These are phyloP conservation scores for Drosophila fungiperda DNA, from an alignment of 2,888 invertebrate genomes.

Conservation along the genomic window DNA sequence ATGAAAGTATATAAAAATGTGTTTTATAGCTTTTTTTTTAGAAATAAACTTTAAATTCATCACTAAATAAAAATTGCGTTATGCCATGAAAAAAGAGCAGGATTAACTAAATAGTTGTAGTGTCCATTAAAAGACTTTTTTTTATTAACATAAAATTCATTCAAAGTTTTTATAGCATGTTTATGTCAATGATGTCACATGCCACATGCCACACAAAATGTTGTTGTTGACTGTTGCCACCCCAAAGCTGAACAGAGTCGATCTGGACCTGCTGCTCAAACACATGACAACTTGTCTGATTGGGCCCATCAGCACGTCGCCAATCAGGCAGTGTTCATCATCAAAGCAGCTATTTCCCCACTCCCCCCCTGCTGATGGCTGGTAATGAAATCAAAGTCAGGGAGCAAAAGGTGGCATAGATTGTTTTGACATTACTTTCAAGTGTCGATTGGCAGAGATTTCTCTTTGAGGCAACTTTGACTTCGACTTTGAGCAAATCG, in stretches of 20 bases:
- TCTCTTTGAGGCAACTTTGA: conserved; percentile 31
- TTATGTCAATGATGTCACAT: conserved; percentile 33
- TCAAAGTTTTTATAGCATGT: conserved; percentile 46
- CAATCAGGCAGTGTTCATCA: conserved; percentile 57
- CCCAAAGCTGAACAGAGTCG: conserved; percentile 3
- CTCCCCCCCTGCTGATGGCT: background rate
- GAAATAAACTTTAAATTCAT: conserved; percentile 9
- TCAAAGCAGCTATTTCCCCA: conserved; percentile 7
- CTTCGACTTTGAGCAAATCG: conserved; percentile 60
- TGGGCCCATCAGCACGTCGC: conserved; percentile 72
- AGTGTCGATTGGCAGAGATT: conserved; percentile 72
- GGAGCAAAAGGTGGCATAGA: conserved; percentile 59
- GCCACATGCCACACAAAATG: conserved; percentile 16
- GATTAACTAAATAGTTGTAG: conserved; percentile 36
- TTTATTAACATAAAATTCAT: conserved; percentile 25
- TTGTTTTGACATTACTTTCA: conserved; percentile 78
- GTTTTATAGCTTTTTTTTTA: background rate
- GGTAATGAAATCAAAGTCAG: conserved; percentile 60
- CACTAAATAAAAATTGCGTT: conserved; percentile 7
- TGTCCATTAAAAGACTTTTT: conserved; percentile 26
- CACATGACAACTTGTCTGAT: conserved; percentile 67
- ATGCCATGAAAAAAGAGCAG: conserved; percentile 8
- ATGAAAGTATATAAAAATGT: background rate
- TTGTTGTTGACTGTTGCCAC: conserved; percentile 10
- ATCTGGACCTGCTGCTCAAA: conserved; percentile 6